Conservation (phyloP, 2,113 vertebrate genomes). For the Abramis brama region DNA sequence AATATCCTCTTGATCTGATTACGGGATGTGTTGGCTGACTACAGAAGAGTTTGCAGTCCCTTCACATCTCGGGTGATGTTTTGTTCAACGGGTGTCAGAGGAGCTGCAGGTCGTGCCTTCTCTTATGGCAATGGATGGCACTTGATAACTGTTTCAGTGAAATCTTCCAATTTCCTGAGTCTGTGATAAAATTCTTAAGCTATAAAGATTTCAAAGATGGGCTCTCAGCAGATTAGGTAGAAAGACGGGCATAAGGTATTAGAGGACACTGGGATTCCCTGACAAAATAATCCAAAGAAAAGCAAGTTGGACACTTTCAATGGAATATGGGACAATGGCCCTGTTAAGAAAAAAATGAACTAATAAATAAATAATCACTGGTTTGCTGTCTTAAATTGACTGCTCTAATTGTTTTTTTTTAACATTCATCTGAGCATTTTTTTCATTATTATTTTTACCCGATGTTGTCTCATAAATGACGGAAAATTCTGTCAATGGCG, state of each 20-base stretch:
- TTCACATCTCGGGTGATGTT: background rate
- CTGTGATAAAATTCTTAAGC: conserved; percentile 2
- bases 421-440: too few species aligned
- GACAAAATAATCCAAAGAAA: background rate
- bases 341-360: background rate
- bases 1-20: conserved; percentile 30
- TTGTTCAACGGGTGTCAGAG: conserved; percentile 3
- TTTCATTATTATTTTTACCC: too few species aligned
- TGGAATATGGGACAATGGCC: background rate
- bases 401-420: too few species aligned
- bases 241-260: background rate
- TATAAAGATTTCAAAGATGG: conserved; percentile 20
- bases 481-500: too few species aligned
- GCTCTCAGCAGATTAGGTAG: conserved; percentile 4
- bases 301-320: background rate
- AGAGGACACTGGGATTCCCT: background rate
- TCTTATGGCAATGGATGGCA: background rate
- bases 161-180: conserved; percentile 22
- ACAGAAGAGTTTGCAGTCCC: background rate
- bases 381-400: too few species aligned
- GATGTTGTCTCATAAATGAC: too few species aligned
- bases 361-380: too few species aligned
- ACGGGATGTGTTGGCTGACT: background rate
- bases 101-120: background rate
- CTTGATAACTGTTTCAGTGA: conserved; percentile 11